These are phyloP conservation scores for Archips crataeganus DNA, from an alignment of 2,888 invertebrate species.

Conservation along the genomic window DNA sequence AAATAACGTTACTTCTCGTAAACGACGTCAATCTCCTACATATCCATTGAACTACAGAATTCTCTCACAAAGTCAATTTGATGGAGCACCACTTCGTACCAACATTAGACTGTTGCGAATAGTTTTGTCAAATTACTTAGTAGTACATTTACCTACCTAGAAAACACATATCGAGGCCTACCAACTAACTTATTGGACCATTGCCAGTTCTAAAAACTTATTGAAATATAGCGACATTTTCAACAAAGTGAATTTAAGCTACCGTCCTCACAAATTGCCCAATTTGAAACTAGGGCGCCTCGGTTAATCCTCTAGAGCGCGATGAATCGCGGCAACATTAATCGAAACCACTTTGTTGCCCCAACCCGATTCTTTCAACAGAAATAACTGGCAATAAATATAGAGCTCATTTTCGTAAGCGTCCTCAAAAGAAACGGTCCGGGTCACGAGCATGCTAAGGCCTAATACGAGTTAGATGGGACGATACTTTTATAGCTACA, in stretches of 20 bases:
- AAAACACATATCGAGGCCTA: too few species aligned
- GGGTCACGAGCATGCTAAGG: conserved; percentile 68
- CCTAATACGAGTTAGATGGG: conserved; percentile 74
- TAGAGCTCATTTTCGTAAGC: conserved; percentile 74
- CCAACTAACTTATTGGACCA: conserved; percentile 10
- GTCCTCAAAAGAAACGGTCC: conserved; percentile 72
- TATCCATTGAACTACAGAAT: too few species aligned
- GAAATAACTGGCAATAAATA: conserved; percentile 71
- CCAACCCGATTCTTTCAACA: conserved; percentile 60
- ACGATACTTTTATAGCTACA: conserved; percentile 68
- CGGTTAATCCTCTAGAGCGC: conserved; percentile 53
- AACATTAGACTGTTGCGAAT: too few species aligned
- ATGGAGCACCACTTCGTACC: too few species aligned
- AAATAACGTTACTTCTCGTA: too few species aligned
- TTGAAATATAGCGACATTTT: conserved; percentile 10
- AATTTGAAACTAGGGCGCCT: conserved; percentile 47
- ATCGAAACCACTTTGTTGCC: conserved; percentile 65
- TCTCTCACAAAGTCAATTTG: too few species aligned
- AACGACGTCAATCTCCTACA: too few species aligned
- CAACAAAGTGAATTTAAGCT: conserved; percentile 13
- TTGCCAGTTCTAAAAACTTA: conserved; percentile 27
- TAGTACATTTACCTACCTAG: too few species aligned
- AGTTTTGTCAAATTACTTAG: too few species aligned
- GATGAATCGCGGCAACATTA: conserved; percentile 59
- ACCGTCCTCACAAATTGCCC: conserved; percentile 39